Evolutionary conservation across 1,140 invertebrate species (phyloP).

Genomic region (Drosophila pseudoobscura): DNA sequence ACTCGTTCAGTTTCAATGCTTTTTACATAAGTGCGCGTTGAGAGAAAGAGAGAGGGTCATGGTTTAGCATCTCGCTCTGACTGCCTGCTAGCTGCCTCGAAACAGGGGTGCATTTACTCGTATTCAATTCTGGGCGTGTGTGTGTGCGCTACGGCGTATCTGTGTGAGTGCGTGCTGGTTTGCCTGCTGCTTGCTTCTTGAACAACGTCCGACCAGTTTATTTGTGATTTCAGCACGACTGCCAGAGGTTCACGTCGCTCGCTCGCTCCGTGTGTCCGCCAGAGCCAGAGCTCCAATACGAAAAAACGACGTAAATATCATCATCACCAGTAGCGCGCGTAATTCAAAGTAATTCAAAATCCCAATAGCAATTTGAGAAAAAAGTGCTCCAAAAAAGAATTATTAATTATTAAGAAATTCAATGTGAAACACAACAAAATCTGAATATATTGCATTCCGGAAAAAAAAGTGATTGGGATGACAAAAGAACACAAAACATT

Average conservation of each 20-base stretch:
- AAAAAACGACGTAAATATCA: slow-evolving; percentile 72
- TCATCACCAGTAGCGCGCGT: slow-evolving; percentile 65
- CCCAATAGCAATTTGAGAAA: slow-evolving; percentile 25
- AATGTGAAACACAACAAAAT: neutral
- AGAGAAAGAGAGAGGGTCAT: slow-evolving; percentile 12
- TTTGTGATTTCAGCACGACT: slow-evolving; percentile 82
- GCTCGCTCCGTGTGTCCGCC: slow-evolving; percentile 56
- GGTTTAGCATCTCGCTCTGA: slow-evolving; percentile 10
- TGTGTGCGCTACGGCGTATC: slow-evolving; percentile 11
- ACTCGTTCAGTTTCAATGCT: slow-evolving; percentile 80
- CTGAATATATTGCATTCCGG: neutral
- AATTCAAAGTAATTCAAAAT: slow-evolving; percentile 67
- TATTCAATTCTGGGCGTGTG: slow-evolving; percentile 12
- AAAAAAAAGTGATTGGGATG: slow-evolving; percentile 25
- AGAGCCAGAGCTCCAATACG: slow-evolving; percentile 54
- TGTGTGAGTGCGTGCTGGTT: slow-evolving; percentile 40
- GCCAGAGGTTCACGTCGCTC: slow-evolving; percentile 73
- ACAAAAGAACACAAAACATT: slow-evolving; percentile 6
- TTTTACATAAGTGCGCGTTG: slow-evolving; percentile 75
- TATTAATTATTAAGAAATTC: slow-evolving; percentile 11
- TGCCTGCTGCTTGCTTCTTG: slow-evolving; percentile 76
- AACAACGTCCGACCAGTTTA: slow-evolving; percentile 74
- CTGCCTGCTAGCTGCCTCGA: slow-evolving; percentile 14
- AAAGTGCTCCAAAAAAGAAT: slow-evolving; percentile 17
- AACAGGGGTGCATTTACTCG: slow-evolving; percentile 69